A percentile compares a stretch with the other conserved stretches of the same genome.
Conservation (phyloP, 2,797 vertebrate species). For the Girardinus metallicus region DNA sequence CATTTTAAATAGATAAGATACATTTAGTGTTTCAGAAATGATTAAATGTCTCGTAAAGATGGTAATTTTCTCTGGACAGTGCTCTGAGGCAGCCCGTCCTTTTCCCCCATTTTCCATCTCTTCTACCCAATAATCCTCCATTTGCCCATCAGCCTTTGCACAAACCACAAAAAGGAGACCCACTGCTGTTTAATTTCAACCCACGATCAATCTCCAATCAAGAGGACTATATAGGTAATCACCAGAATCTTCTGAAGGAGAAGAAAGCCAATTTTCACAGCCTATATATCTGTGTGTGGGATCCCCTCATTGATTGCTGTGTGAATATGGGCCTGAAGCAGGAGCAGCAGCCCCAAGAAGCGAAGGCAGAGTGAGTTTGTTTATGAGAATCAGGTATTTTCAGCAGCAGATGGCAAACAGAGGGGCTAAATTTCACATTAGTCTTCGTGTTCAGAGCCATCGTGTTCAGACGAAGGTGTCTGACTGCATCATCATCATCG, state of each 20-base stretch:
- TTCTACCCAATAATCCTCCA: constrained; percentile 34
- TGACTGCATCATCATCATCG: constrained; percentile 31
- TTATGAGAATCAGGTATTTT: constrained; percentile 65
- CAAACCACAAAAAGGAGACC: constrained; percentile 60
- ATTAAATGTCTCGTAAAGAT: constrained; percentile 19
- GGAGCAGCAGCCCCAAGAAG: constrained; percentile 16
- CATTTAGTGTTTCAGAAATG: constrained; percentile 14
- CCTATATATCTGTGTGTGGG: constrained; percentile 56
- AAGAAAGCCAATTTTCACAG: constrained; percentile 72
- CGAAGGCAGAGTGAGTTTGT: constrained; percentile 57
- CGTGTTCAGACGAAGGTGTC: constrained; percentile 21
- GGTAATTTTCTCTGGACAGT: constrained; percentile 29
- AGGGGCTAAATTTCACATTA: constrained; percentile 47
- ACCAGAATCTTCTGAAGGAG: constrained; percentile 67
- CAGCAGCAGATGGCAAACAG: constrained; percentile 55
- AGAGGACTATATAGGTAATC: constrained; percentile 66
- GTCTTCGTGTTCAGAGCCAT: constrained; percentile 13
- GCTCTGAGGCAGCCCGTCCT: constrained; percentile 6
- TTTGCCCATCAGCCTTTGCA: constrained; percentile 47
- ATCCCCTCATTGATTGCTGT: constrained; percentile 74
- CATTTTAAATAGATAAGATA: constrained; percentile 23
- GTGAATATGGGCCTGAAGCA: constrained; percentile 58
- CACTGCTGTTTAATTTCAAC: constrained; percentile 69
- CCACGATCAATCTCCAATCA: constrained; percentile 80
- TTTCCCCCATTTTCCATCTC: constrained; percentile 11